phyloP scores from a whole-genome alignment of 1,140 invertebrate species.

The Idris sp. region DNA sequence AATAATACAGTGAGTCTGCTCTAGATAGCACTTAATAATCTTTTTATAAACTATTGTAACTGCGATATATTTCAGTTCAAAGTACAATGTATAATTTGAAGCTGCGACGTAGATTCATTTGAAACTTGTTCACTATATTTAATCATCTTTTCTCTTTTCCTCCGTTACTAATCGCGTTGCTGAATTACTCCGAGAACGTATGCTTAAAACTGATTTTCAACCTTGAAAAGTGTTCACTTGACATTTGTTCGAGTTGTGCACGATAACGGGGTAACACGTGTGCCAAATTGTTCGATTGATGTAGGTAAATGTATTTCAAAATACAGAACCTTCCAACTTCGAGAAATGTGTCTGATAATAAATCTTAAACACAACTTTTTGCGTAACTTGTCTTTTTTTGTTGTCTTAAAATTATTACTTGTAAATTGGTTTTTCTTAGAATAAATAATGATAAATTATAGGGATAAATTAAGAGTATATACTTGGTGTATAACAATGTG shows the following conservation, averaged over 20 bases:
- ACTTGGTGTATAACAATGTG: slow-evolving; percentile 42
- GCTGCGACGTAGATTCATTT: slow-evolving; percentile 30
- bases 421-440: too few species aligned
- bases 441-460: too few species aligned
- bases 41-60: too few species aligned
- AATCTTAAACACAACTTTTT: slow-evolving; percentile 38
- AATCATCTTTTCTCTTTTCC: slow-evolving; percentile 52
- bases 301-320: slow-evolving; percentile 55
- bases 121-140: slow-evolving; percentile 46
- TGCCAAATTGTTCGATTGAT: slow-evolving; percentile 50
- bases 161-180: slow-evolving; percentile 64
- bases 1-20: too few species aligned
- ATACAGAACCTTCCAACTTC: slow-evolving; percentile 44
- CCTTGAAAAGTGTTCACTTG: slow-evolving; percentile 56
- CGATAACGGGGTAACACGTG: slow-evolving; percentile 48
- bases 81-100: too few species aligned
- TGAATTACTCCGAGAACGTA: slow-evolving; percentile 62
- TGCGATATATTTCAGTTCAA: too few species aligned
- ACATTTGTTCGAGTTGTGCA: slow-evolving; percentile 54
- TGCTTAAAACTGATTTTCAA: slow-evolving; percentile 52
- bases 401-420: too few species aligned
- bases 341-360: slow-evolving; percentile 30
- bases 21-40: too few species aligned
- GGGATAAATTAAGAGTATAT: slow-evolving; percentile 12
- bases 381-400: too few species aligned